These are phyloP conservation scores for Eupithecia inturbata DNA, from an alignment of 2,888 invertebrate species.

Conservation along the genomic window DNA sequence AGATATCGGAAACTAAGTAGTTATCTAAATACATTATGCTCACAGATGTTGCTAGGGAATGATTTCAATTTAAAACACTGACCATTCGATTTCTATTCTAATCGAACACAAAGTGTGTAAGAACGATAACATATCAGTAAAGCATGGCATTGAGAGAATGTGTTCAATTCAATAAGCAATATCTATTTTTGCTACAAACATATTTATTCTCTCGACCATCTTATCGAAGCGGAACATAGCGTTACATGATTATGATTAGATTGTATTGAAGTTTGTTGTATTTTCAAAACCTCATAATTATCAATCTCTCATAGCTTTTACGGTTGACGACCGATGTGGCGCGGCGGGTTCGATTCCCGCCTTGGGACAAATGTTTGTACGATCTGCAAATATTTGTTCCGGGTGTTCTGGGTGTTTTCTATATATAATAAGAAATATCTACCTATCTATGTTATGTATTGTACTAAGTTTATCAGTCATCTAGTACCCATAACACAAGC, in stretches of 20 bases:
- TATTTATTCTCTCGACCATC: constrained; percentile 17
- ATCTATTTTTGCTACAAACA: constrained; percentile 20
- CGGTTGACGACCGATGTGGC: too few relatives aligned
- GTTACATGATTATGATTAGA: constrained; percentile 20
- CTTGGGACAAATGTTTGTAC: too few relatives aligned
- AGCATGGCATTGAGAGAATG: constrained; percentile 22
- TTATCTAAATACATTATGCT: neutral
- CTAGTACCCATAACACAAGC: too few relatives aligned
- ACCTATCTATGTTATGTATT: too few relatives aligned
- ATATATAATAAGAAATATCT: too few relatives aligned
- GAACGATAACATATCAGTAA: constrained; percentile 6
- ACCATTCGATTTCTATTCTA: neutral
- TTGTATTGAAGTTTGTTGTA: neutral
- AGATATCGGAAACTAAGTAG: too few relatives aligned
- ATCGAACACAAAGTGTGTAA: neutral
- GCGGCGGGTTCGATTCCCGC: too few relatives aligned
- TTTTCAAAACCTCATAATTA: neutral
- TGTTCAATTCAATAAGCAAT: constrained; percentile 21
- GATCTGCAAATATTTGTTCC: too few relatives aligned
- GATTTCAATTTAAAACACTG: neutral
- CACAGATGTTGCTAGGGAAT: neutral
- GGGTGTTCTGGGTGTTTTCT: too few relatives aligned
- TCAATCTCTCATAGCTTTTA: neutral
- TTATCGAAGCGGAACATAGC: constrained; percentile 19
- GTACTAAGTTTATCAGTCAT: too few relatives aligned